Evolutionary conservation across 2,888 invertebrate genomes (phyloP).

Genomic region (Crematogaster levior): DNA sequence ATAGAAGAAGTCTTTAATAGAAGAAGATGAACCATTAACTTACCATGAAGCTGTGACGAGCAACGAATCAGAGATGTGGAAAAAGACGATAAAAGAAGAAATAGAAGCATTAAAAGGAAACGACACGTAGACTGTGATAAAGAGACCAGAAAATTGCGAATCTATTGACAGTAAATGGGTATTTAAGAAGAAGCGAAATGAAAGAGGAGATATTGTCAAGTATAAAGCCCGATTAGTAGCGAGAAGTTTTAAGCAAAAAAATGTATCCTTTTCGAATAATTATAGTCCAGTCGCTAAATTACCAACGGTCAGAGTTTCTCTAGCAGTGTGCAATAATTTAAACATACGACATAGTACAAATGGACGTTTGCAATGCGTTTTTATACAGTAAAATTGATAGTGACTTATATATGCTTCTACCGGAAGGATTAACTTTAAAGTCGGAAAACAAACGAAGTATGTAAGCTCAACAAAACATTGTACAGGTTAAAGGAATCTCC

Average conservation of each 20-base stretch:
- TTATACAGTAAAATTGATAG: background rate
- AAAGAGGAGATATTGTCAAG: background rate
- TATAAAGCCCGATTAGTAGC: constrained; percentile 23
- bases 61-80: background rate
- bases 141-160: background rate
- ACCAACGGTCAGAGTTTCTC: background rate
- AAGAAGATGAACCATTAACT: background rate
- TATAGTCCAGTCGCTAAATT: background rate
- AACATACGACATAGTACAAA: background rate
- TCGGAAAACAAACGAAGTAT: background rate
- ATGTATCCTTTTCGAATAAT: background rate
- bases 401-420: background rate
- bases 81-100: background rate
- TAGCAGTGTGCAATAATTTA: background rate
- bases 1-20: background rate
- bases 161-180: constrained; percentile 4
- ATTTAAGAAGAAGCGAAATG: constrained; percentile 10
- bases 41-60: background rate
- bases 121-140: background rate
- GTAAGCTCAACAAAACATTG: background rate
- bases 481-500: background rate
- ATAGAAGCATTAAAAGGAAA: background rate
- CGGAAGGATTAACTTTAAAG: background rate
- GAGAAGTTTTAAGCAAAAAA: background rate
- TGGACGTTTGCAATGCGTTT: background rate